Evolutionary conservation across 2,888 invertebrate species (phyloP), one percentile per base, ranked within the genome.

Genomic region (Drosophila neotestacea): DNA sequence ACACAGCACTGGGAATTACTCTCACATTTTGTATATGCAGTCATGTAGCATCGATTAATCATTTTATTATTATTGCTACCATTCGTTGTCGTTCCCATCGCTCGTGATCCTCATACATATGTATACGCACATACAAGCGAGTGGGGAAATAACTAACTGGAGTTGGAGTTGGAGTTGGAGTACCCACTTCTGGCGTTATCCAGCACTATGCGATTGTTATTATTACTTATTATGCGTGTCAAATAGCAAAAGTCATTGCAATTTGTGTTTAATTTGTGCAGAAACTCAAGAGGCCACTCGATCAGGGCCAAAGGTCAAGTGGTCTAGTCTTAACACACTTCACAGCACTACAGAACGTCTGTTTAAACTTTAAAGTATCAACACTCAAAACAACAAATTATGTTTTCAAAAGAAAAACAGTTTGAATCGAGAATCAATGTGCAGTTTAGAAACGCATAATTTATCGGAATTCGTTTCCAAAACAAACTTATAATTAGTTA

Each of bases 21-120:
- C 61, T 51, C 60, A 36, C 63, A 73, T 73, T 84, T 87, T 82
- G 84, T 84, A 80, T 84, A 87, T 85, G 80, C 80, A 81, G 85
- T 80, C 86, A 88, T 88, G 86, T 88, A 86, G 82, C 86, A 86
- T 88, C 88, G 88, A 86, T 86, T 86, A 86, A 86, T 86, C 86
- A 86, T 88, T 88, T 86, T 88, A 86, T 88, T 86, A 88, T 88
- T 85, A 81, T 81, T 81, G 81, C 78, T 70, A 83, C 87, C 85
- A 85, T 85, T 85, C 80, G 87, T 68, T 81, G 79, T 75, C 71
- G 67, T 84, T 87, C 85, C 87, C 84, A 87, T 56, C 72, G 82
- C 85, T 85, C 85, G 85, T 87, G 84, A 85, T 87, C 87, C 70
- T 77, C 77, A 56, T 70, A 65, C 73, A 66, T 63, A 66, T 39